These are phyloP conservation scores for Sminthurides bifidus DNA, from an alignment of 1,140 invertebrate species.

Conservation along the genomic window DNA sequence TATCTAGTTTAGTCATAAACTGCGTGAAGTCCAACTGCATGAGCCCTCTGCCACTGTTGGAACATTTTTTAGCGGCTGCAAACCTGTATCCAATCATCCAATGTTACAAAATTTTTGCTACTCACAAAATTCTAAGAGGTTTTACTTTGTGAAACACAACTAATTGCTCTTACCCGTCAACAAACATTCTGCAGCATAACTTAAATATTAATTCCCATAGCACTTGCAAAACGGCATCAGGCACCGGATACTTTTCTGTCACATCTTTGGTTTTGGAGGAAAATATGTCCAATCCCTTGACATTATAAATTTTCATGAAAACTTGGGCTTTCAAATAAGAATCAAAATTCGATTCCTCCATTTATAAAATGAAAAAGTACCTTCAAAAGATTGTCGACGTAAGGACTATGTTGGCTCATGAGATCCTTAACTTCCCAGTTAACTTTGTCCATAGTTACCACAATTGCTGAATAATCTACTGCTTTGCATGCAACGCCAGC, in stretches of 20 bases:
- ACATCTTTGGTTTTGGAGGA: slow-evolving; percentile 61
- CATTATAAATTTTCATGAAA: slow-evolving; percentile 9
- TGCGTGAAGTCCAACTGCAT: slow-evolving; percentile 98
- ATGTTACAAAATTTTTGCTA: background rate
- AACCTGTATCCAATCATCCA: slow-evolving; percentile 46
- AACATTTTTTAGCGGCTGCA: slow-evolving; percentile 82
- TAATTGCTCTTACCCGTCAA: slow-evolving; percentile 63
- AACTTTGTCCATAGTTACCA: slow-evolving; percentile 76
- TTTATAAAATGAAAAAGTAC: slow-evolving; percentile 3
- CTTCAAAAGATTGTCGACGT: slow-evolving; percentile 45
- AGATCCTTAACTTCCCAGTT: slow-evolving; percentile 95
- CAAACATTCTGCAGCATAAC: slow-evolving; percentile 68
- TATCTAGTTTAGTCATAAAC: slow-evolving; percentile 79
- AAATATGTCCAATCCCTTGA: slow-evolving; percentile 65
- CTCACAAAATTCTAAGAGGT: background rate
- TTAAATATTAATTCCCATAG: slow-evolving; percentile 76
- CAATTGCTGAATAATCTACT: slow-evolving; percentile 71
- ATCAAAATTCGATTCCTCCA: too few species aligned
- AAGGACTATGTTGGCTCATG: slow-evolving; percentile 85
- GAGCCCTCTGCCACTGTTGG: slow-evolving; percentile 83
- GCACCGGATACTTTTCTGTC: slow-evolving; percentile 51
- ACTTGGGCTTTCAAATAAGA: slow-evolving; percentile 45
- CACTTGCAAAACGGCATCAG: slow-evolving; percentile 51
- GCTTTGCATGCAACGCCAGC: slow-evolving; percentile 72
- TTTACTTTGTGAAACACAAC: background rate